Evolutionary conservation across 1,140 invertebrate species (phyloP).

Genomic region (Neodiprion fabricii): DNA sequence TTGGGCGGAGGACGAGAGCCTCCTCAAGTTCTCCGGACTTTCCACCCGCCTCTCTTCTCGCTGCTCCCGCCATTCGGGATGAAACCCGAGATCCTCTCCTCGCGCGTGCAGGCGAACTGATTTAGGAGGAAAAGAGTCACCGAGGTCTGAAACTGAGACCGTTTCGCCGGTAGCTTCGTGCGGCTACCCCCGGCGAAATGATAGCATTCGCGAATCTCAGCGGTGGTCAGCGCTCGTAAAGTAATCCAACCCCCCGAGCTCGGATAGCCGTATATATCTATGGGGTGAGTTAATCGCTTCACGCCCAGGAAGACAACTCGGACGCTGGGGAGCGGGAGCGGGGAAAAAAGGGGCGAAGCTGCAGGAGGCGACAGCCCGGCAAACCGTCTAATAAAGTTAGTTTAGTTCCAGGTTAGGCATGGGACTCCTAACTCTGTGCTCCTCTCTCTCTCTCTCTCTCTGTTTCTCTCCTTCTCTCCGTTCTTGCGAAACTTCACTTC

Average conservation of each 20-base stretch:
- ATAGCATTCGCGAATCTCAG: neutral
- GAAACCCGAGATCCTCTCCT: too few species aligned
- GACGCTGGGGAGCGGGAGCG: neutral
- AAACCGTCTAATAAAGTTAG: constrained; percentile 11
- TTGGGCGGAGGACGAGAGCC: too few species aligned
- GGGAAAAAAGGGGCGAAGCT: too few species aligned
- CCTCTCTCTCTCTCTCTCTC: neutral
- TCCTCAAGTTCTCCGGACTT: too few species aligned
- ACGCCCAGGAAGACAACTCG: neutral
- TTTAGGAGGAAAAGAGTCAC: too few species aligned
- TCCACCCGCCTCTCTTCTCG: too few species aligned
- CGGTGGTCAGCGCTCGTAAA: constrained; percentile 11
- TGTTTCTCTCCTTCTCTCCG: neutral
- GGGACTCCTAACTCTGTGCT: neutral
- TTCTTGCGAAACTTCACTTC: neutral
- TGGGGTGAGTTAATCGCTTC: constrained; percentile 14
- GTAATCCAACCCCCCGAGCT: neutral
- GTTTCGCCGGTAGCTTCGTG: neutral
- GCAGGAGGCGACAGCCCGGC: constrained; percentile 2
- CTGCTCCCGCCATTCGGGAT: too few species aligned
- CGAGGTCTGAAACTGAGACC: neutral
- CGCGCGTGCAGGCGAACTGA: too few species aligned
- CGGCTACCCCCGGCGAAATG: neutral
- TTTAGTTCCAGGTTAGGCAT: neutral
- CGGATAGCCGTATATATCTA: neutral